These are phyloP conservation scores for Phylloscopus trochiloides DNA, from an alignment of 2,113 vertebrate species.

Conservation along the genomic window DNA sequence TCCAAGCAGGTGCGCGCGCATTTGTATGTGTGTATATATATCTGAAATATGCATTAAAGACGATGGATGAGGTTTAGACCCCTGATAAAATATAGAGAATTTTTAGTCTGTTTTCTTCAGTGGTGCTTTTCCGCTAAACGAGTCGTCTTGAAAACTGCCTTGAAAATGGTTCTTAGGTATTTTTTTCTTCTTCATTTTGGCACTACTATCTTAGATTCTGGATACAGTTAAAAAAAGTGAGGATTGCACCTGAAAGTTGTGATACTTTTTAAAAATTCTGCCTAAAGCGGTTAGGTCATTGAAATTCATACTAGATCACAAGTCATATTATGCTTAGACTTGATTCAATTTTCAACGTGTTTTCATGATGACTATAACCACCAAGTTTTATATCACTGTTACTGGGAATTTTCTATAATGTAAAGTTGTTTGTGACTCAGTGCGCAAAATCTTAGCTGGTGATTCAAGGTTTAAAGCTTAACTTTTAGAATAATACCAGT, in stretches of 20 bases:
- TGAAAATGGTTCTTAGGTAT: conserved; percentile 59
- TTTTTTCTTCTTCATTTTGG: conserved; percentile 18
- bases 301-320: conserved; percentile 56
- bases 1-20: conserved; percentile 62
- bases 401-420: conserved; percentile 54
- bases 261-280: neutral
- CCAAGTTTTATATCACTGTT: conserved; percentile 35
- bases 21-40: conserved; percentile 35
- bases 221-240: neutral
- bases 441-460: conserved; percentile 39
- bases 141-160: conserved; percentile 69
- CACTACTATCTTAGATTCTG: neutral
- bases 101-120: conserved; percentile 65
- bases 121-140: conserved; percentile 59
- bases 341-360: conserved; percentile 70
- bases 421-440: conserved; percentile 63
- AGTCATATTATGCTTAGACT: conserved; percentile 51
- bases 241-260: conserved; percentile 32
- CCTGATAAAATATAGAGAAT: conserved; percentile 28
- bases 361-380: conserved; percentile 60
- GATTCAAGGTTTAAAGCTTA: conserved; percentile 61
- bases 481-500: conserved; percentile 73
- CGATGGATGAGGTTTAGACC: conserved; percentile 68
- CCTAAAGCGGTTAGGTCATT: conserved; percentile 27
- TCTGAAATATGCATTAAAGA: conserved; percentile 67